Evolutionary conservation across 2,888 invertebrate genomes (phyloP).

Genomic region (Trachelus stipa): DNA sequence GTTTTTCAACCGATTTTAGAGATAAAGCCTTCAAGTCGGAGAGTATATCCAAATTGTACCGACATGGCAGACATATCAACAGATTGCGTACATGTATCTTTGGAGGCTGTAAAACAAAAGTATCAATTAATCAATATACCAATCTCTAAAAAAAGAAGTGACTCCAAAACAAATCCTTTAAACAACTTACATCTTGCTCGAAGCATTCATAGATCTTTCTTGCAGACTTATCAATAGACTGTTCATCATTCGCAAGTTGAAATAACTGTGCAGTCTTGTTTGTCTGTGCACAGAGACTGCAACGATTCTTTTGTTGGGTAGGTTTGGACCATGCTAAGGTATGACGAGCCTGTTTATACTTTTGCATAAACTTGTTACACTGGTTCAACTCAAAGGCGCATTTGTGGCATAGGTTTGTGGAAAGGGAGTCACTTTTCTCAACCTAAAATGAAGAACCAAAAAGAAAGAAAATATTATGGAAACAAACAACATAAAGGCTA

Average conservation of each 20-base stretch:
- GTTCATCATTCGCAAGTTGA: conserved; percentile 42
- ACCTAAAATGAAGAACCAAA: conserved; percentile 27
- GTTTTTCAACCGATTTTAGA: conserved; percentile 34
- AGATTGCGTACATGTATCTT: not conserved
- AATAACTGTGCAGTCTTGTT: conserved; percentile 44
- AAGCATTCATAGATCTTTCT: conserved; percentile 47
- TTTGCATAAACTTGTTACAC: conserved; percentile 54
- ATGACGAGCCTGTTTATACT: conserved; percentile 36
- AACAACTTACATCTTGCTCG: conserved; percentile 44
- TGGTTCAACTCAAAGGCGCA: conserved; percentile 60
- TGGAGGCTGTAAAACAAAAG: not conserved
- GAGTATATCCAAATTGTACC: conserved; percentile 58
- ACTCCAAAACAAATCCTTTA: not conserved
- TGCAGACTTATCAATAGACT: conserved; percentile 35
- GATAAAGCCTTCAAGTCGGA: conserved; percentile 51
- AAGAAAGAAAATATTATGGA: not conserved
- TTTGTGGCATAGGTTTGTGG: conserved; percentile 57
- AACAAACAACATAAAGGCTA: not conserved
- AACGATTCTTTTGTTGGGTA: conserved; percentile 28
- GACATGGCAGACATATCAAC: conserved; percentile 56
- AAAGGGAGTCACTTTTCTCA: conserved; percentile 24
- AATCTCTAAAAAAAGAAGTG: not conserved
- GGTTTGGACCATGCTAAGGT: not conserved
- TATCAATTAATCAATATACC: not conserved
- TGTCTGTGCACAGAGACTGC: conserved; percentile 46